Evolutionary conservation across 2,797 vertebrate species (phyloP).

Genomic region (Neopelma chrysocephalum): DNA sequence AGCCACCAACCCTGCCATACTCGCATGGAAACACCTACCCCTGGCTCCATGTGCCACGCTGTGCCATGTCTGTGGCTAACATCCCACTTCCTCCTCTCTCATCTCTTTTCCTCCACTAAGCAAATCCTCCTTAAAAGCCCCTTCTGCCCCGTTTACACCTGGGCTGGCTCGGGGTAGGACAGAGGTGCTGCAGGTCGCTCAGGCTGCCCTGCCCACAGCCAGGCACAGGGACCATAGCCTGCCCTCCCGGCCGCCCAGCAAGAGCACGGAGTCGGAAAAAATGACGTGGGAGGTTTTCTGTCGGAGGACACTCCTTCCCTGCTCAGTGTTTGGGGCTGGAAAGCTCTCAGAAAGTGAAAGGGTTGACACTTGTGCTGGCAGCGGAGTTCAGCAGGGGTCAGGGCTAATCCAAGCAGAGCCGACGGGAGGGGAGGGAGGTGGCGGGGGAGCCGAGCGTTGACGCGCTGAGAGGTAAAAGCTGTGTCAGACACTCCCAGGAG

Average conservation of each 20-base stretch:
- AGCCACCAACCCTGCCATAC: accelerated
- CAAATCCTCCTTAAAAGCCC: not conserved
- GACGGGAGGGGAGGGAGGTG: not conserved
- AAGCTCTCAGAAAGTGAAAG: conserved; percentile 36
- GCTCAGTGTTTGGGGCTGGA: not conserved
- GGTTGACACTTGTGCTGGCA: conserved; percentile 39
- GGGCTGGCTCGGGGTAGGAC: not conserved
- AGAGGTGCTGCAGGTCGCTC: not conserved
- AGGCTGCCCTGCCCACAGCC: not conserved
- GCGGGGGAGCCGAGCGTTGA: not conserved
- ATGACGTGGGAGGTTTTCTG: not conserved
- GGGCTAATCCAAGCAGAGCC: conserved; percentile 53
- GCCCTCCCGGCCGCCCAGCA: accelerated
- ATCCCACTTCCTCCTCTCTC: not conserved
- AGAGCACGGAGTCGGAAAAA: not conserved
- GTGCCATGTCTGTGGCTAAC: not conserved
- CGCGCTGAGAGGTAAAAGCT: conserved; percentile 58
- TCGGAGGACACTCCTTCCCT: conserved; percentile 5
- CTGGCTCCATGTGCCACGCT: not conserved
- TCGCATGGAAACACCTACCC: not conserved
- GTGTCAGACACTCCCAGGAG: conserved; percentile 60
- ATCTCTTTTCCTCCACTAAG: not conserved
- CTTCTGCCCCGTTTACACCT: not conserved
- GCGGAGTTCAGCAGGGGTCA: conserved; percentile 52
- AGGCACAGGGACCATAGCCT: not conserved